Evolutionary conservation across 2,888 invertebrate species (phyloP), one percentile per base, ranked within the genome.

Genomic region (Galerucella pusilla): DNA sequence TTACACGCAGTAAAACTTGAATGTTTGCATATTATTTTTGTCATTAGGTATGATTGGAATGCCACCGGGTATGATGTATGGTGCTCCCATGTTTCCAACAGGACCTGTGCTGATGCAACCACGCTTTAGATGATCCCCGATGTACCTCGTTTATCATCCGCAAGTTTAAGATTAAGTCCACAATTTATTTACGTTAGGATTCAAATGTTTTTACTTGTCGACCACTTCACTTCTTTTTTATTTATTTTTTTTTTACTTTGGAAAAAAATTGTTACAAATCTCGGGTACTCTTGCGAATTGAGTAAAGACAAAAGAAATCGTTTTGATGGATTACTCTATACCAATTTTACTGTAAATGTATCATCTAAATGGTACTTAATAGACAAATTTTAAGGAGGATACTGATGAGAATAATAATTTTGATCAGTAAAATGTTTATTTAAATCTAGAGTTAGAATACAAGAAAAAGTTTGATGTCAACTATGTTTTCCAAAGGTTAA

Each of bases 91-190:
- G 87, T 88, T 89, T 79, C 88, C 87, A 14, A 83, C 86, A 64
- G 88, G 87, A 64, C 88, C 85, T 73, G 85, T 88, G 82, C 81
- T 88, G 91, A 94, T 96, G 94, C 94, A 94, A 89, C 95, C 95
- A 82, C 93, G 95, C 89, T 96, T 92, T 91, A 94, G 95, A 92
- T 96, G 95, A 94, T 93, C 92, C 89, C 91, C 91, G 86, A 88
- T 91, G 78, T 90, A 90, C 89, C 89, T 90, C 85, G 88, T 90
- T 85, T 90, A 90, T 85, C 88, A 87, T 82, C 87, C 87, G 85
- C 87, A 87, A 87, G 87, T 87, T 80, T 86, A 84, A 85, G 82
- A 76, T 73, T 80, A 77, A 78, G 78, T 77, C 70, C 63, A 63
- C 28, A 61, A 61, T 64, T 42, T 54, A 57, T 65, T 70, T 70